phyloP scores from a whole-genome alignment of 2,113 vertebrate genomes.

The Aegithalos caudatus region DNA sequence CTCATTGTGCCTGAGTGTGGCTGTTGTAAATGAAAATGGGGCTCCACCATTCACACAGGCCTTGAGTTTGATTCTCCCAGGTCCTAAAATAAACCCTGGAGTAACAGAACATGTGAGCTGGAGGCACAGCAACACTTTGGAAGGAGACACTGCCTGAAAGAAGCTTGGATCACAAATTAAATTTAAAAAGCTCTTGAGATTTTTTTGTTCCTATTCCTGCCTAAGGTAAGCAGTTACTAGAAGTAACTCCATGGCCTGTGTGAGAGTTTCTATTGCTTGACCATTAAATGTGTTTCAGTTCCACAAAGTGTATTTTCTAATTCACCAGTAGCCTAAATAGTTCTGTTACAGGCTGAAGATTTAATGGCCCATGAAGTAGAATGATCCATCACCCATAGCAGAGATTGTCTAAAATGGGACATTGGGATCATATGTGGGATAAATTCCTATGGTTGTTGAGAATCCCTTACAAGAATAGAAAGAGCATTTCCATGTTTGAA shows the following conservation, averaged over 20 bases:
- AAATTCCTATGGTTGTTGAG: neutral
- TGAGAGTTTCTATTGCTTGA: neutral
- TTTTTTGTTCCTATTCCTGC: neutral
- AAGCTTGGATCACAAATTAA: neutral
- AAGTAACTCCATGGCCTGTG: neutral
- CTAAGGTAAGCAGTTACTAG: neutral
- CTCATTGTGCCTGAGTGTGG: neutral
- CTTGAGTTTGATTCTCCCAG: neutral
- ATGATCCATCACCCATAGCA: neutral
- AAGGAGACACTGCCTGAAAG: neutral
- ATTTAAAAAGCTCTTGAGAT: neutral
- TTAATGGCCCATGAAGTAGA: neutral
- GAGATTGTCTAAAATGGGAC: neutral
- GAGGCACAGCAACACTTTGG: neutral
- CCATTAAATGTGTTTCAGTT: neutral
- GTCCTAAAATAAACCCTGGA: neutral
- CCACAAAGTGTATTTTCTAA: neutral
- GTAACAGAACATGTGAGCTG: neutral
- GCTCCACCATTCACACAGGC: neutral
- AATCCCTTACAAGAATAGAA: neutral
- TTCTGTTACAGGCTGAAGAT: neutral
- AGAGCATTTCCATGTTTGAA: neutral
- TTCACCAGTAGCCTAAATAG: neutral
- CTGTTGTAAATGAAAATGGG: conserved; percentile 4
- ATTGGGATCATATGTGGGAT: neutral